A percentile compares a stretch with the other conserved stretches of the same genome.
Conservation (phyloP, 2,113 vertebrate genomes). For the Colossoma macropomum region DNA sequence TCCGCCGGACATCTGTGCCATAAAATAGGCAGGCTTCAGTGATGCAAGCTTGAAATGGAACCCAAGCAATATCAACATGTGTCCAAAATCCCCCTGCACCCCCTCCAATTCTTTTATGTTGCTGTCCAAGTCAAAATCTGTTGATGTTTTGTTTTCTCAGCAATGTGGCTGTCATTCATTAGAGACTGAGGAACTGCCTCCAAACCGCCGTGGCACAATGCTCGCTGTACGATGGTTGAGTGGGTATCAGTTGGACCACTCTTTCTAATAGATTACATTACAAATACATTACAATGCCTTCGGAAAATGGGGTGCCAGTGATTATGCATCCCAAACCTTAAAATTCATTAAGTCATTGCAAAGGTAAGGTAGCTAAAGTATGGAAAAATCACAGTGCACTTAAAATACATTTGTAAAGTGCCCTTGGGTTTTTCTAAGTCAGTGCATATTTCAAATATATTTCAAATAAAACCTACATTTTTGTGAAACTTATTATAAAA, state of each 20-base stretch:
- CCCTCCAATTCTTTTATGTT: not conserved
- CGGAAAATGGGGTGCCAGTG: not conserved
- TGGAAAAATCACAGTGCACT: not conserved
- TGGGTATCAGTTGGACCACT: not conserved
- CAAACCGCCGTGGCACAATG: not conserved
- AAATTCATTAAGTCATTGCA: not conserved
- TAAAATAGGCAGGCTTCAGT: slow-evolving; percentile 92
- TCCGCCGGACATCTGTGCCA: slow-evolving; percentile 89
- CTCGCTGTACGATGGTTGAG: not conserved
- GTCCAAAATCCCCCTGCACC: slow-evolving; percentile 4
- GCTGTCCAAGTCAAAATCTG: slow-evolving; percentile 15
- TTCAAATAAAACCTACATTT: not conserved
- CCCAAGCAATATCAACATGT: slow-evolving; percentile 79
- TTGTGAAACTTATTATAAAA: no score
- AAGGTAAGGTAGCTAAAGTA: not conserved
- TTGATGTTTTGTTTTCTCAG: slow-evolving; percentile 25
- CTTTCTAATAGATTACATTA: not conserved
- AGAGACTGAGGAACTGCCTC: slow-evolving; percentile 10
- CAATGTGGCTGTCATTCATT: slow-evolving; percentile 9
- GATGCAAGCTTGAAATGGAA: slow-evolving; percentile 75
- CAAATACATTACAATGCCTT: not conserved
- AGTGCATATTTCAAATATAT: slow-evolving; percentile 5
- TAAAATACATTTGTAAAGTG: not conserved
- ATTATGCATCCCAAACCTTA: not conserved
- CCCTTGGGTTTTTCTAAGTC: not conserved